phyloP scores from a whole-genome alignment of 2,888 invertebrate genomes.

The Rhagonycha lutea region DNA sequence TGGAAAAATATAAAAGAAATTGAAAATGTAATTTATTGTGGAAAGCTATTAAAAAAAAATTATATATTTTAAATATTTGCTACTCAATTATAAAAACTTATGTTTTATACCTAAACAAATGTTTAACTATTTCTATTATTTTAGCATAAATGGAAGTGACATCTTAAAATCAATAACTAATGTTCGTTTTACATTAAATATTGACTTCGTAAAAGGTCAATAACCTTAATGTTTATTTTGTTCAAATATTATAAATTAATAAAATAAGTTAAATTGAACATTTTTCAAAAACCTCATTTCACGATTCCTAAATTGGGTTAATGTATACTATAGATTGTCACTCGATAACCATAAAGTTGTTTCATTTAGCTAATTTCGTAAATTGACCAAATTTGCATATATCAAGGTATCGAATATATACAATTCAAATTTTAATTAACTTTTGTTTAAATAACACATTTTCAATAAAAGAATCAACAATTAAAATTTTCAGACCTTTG shows the following conservation, averaged over 20 bases:
- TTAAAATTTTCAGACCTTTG: background rate
- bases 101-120: background rate
- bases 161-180: background rate
- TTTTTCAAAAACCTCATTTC: background rate
- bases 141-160: background rate
- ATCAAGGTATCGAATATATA: background rate
- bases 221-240: background rate
- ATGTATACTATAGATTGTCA: background rate
- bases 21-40: too few species aligned
- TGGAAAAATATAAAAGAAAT: too few species aligned
- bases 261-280: background rate
- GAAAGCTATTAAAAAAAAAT: background rate
- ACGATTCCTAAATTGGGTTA: background rate
- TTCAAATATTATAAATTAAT: background rate
- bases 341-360: background rate
- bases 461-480: background rate
- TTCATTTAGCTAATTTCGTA: background rate
- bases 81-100: background rate
- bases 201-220: background rate
- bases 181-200: background rate
- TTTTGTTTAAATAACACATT: background rate
- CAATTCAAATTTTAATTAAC: background rate
- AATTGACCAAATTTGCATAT: background rate
- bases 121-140: background rate
- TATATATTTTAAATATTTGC: background rate